Evolutionary conservation across 2,888 invertebrate genomes (phyloP).

Genomic region (Dryobotodes eremita): DNA sequence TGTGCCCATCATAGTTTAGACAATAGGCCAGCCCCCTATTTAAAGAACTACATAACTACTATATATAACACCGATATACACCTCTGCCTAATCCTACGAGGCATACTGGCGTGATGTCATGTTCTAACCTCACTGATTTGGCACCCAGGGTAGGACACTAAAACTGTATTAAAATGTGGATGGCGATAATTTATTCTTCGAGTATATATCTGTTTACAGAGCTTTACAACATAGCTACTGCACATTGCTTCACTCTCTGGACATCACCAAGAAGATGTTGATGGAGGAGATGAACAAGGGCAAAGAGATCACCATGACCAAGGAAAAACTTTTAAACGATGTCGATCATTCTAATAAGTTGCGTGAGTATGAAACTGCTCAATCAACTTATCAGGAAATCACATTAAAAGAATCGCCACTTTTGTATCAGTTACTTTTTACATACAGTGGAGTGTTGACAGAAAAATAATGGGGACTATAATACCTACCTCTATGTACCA

Average conservation of each 20-base stretch:
- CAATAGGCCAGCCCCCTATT: not conserved
- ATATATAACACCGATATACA: not conserved
- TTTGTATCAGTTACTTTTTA: not conserved
- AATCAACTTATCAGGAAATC: not conserved
- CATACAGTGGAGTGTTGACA: not conserved
- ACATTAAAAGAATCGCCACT: not conserved
- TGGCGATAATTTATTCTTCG: not conserved
- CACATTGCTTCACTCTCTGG: slow-evolving; percentile 90
- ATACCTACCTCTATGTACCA: not conserved
- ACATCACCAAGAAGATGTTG: slow-evolving; percentile 92
- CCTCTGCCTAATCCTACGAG: not conserved
- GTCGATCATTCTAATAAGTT: slow-evolving; percentile 84
- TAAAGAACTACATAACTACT: not conserved
- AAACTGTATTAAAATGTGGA: not conserved
- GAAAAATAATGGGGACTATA: not conserved
- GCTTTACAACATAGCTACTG: slow-evolving; percentile 90
- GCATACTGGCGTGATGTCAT: not conserved
- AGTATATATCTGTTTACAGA: slow-evolving; percentile 78
- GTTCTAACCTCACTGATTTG: not conserved
- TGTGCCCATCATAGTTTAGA: not conserved
- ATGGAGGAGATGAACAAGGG: slow-evolving; percentile 93
- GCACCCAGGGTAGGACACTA: not conserved
- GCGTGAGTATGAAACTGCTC: slow-evolving; percentile 74
- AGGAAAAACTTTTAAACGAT: slow-evolving; percentile 91
- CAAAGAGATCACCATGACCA: slow-evolving; percentile 91